phyloP scores from a whole-genome alignment of 2,113 vertebrate species.

The Amia ocellicauda region DNA sequence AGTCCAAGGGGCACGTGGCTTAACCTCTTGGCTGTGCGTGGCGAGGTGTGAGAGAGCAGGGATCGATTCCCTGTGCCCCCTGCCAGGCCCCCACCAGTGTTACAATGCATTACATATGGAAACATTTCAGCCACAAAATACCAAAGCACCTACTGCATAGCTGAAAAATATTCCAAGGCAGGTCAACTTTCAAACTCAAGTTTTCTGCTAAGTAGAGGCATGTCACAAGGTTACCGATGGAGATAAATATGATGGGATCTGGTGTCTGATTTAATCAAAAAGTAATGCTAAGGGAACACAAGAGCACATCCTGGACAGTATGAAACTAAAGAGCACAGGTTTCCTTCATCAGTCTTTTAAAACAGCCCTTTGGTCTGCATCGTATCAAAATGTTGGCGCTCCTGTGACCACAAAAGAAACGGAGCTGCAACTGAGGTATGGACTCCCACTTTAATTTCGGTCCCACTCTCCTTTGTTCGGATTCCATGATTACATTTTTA shows the following conservation, averaged over 20 bases:
- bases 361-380: not conserved
- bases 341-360: slow-evolving; percentile 9
- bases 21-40: too few relatives aligned
- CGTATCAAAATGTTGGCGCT: not conserved
- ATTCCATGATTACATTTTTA: not conserved
- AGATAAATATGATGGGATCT: slow-evolving; percentile 11
- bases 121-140: too few relatives aligned
- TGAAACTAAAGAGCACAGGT: not conserved
- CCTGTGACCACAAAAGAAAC: not conserved
- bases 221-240: too few relatives aligned
- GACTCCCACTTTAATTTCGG: not conserved
- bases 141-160: too few relatives aligned
- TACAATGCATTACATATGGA: too few relatives aligned
- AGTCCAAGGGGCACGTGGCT: too few relatives aligned
- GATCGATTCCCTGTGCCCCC: too few relatives aligned
- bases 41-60: too few relatives aligned
- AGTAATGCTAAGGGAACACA: not conserved
- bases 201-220: too few relatives aligned
- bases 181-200: too few relatives aligned
- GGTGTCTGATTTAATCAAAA: slow-evolving; percentile 10
- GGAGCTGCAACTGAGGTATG: not conserved
- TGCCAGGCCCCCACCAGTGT: too few relatives aligned
- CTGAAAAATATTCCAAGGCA: too few relatives aligned
- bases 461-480: not conserved
- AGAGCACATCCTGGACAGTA: not conserved